Evolutionary conservation across 2,113 vertebrate genomes (phyloP).

Genomic region (Limnothrissa miodon): DNA sequence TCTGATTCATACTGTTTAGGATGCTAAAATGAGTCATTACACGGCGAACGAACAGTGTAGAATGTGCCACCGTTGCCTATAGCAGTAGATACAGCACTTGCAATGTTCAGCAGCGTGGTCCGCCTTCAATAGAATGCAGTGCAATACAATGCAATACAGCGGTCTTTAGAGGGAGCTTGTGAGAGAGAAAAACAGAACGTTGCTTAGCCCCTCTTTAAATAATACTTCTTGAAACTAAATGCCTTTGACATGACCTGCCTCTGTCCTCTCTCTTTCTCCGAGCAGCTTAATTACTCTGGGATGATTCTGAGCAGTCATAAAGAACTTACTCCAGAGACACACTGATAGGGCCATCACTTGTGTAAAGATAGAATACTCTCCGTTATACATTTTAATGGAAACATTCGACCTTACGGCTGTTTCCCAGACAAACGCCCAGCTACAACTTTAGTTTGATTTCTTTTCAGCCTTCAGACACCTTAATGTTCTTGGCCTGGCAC

Average conservation of each 20-base stretch:
- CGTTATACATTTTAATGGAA: background rate
- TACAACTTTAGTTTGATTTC: background rate
- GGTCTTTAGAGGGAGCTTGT: no score
- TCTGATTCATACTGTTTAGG: no score
- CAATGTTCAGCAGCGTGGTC: no score
- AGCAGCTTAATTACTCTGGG: conserved; percentile 26
- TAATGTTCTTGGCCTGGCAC: background rate
- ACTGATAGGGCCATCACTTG: conserved; percentile 37
- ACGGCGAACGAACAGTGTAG: no score
- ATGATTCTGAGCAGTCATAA: conserved; percentile 39
- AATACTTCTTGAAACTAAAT: background rate
- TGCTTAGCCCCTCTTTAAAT: no score
- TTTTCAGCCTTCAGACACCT: background rate
- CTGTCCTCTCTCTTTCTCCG: background rate
- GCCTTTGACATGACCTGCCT: conserved; percentile 6
- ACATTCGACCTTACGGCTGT: background rate
- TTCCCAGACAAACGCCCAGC: background rate
- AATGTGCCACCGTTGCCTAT: no score
- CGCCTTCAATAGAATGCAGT: no score
- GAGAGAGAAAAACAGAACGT: no score
- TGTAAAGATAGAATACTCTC: background rate
- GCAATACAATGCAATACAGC: no score
- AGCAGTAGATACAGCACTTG: no score
- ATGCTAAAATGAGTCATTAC: no score
- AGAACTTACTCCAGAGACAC: conserved; percentile 46